phyloP scores from a whole-genome alignment of 2,797 vertebrate species.

The Triplophysa yarkandensis region DNA sequence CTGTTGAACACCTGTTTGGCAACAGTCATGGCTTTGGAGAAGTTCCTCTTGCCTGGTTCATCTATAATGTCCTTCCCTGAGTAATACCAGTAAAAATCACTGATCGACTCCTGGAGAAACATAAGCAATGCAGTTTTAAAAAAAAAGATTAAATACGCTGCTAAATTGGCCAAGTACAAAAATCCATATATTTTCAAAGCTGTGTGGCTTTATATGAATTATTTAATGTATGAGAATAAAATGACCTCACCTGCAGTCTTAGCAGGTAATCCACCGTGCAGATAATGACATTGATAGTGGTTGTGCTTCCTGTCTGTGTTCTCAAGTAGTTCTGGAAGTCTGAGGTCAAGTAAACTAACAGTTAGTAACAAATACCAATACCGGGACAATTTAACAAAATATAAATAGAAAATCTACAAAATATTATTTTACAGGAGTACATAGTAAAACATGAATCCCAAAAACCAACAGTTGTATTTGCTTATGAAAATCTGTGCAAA shows the following conservation, averaged over 20 bases:
- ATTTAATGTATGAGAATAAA: not conserved
- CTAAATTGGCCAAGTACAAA: not conserved
- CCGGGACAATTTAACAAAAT: too few species aligned
- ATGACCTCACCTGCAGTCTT: conserved; percentile 82
- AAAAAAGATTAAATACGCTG: not conserved
- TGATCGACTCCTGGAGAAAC: conserved; percentile 88
- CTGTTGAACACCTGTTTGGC: conserved; percentile 97
- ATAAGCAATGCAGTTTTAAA: not conserved
- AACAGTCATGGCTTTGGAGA: conserved; percentile 96
- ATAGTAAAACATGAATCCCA: too few species aligned
- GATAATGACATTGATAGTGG: conserved; percentile 94
- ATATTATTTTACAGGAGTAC: too few species aligned
- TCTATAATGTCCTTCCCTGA: conserved; percentile 95
- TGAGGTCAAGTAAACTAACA: conserved; percentile 56
- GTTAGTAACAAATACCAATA: too few species aligned
- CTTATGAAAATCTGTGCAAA: too few species aligned
- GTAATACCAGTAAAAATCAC: conserved; percentile 99
- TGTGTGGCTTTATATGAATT: not conserved
- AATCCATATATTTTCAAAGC: not conserved
- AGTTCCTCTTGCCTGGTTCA: conserved; percentile 94
- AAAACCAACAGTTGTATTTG: too few species aligned
- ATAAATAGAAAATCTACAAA: too few species aligned
- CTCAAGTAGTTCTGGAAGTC: conserved; percentile 96
- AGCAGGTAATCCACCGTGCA: conserved; percentile 95
- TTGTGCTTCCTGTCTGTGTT: conserved; percentile 94